Conservation (phyloP, 2,888 invertebrate genomes). For the Drosophila merina region DNA sequence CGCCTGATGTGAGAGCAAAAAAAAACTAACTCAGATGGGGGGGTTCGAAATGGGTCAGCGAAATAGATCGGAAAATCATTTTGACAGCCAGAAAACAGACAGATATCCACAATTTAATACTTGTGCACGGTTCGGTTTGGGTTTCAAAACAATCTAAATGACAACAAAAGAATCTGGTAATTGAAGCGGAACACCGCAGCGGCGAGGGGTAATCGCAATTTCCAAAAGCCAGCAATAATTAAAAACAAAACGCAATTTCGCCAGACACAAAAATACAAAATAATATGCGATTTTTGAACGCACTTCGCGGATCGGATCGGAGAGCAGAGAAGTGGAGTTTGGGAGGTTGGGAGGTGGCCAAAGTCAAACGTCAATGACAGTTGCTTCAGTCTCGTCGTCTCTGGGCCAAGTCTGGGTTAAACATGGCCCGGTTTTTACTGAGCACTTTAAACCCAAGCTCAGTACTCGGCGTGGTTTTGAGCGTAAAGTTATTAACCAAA, state of each 20-base stretch:
- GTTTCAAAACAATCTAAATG: constrained; percentile 19
- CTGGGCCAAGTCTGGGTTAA: constrained; percentile 7
- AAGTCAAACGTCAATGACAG: constrained; percentile 65
- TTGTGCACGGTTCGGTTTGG: too few species aligned
- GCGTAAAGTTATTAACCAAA: constrained; percentile 23
- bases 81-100: constrained; percentile 8
- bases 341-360: background rate
- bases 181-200: constrained; percentile 59
- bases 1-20: constrained; percentile 10
- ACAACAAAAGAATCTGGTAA: constrained; percentile 54
- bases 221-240: constrained; percentile 21
- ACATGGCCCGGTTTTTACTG: constrained; percentile 2
- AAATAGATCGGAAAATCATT: constrained; percentile 33
- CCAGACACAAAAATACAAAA: constrained; percentile 20
- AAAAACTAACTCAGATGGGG: too few species aligned
- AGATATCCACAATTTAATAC: constrained; percentile 12
- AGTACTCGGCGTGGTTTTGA: constrained; percentile 9
- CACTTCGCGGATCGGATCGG: constrained; percentile 19
- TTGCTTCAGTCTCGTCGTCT: constrained; percentile 2
- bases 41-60: constrained; percentile 22
- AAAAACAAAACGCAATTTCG: constrained; percentile 44
- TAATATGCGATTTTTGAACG: constrained; percentile 24
- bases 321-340: background rate
- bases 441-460: constrained; percentile 10
- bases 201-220: constrained; percentile 1